A percentile compares a stretch with the other conserved stretches of the same genome.
Conservation (phyloP, 2,113 vertebrate species). For the Thymallus thymallus region DNA sequence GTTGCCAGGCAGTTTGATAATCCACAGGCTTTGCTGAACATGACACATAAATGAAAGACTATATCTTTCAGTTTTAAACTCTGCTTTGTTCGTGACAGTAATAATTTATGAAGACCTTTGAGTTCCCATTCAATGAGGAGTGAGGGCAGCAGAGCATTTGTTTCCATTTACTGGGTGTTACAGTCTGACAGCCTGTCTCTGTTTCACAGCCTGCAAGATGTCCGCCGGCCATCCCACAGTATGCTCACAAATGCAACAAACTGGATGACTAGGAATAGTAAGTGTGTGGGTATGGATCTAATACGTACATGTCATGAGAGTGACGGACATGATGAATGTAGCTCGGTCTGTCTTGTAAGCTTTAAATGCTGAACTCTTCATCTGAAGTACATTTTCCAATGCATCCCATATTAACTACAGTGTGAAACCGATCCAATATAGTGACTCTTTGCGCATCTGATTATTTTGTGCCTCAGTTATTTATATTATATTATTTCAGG, state of each 20-base stretch:
- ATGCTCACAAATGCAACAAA: neutral
- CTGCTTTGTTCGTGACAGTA: conserved; percentile 24
- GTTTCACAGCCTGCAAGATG: conserved; percentile 22
- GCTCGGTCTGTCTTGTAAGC: no score
- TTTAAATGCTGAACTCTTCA: no score
- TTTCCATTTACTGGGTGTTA: conserved; percentile 17
- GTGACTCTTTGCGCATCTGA: no score
- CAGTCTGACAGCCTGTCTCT: conserved; percentile 15
- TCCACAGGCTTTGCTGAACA: neutral
- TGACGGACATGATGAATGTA: neutral
- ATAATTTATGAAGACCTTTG: conserved; percentile 35
- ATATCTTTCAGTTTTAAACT: conserved; percentile 13
- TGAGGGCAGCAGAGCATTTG: conserved; percentile 15
- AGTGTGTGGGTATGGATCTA: neutral
- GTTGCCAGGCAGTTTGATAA: neutral
- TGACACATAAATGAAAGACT: conserved; percentile 11
- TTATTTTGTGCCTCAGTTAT: no score
- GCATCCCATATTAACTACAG: no score
- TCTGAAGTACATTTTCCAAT: no score
- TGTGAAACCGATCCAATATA: no score
- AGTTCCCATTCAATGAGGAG: conserved; percentile 7
- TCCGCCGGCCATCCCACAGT: conserved; percentile 5
- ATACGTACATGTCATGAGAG: neutral
- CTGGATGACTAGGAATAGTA: neutral
- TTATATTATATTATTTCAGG: no score